Percentiles rank a stretch among this genome's conserved stretches.
These are phyloP conservation scores for Malacoraja senta DNA, from an alignment of 2,797 vertebrate species.

Conservation along the genomic window DNA sequence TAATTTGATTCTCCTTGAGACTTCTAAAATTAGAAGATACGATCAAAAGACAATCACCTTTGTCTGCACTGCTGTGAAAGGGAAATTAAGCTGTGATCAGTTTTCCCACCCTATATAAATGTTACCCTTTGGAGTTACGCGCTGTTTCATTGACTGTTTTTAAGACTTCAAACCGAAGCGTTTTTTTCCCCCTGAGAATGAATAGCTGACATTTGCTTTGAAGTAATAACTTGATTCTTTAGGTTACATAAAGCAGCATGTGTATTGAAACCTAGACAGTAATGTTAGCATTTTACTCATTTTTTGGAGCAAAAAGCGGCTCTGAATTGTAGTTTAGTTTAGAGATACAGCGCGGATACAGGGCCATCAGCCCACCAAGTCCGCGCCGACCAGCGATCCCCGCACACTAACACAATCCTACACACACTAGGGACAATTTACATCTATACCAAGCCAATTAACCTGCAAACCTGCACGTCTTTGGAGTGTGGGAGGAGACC, in stretches of 20 bases:
- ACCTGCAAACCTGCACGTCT: too few relatives aligned
- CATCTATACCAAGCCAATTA: too few relatives aligned
- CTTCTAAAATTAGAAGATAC: neutral
- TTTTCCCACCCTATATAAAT: neutral
- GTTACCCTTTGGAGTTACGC: neutral
- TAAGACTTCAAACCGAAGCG: neutral
- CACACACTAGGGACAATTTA: too few relatives aligned
- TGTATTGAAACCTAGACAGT: neutral
- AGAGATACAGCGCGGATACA: too few relatives aligned
- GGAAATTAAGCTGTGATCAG: neutral
- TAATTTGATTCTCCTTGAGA: neutral
- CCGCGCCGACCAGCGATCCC: too few relatives aligned
- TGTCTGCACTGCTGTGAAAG: too few relatives aligned
- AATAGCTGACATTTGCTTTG: slow-evolving; percentile 17
- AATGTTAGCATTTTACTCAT: neutral
- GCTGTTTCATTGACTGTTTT: neutral
- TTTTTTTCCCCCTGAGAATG: neutral
- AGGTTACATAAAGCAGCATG: neutral
- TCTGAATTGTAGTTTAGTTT: neutral
- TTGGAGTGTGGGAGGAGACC: too few relatives aligned
- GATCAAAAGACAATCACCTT: neutral
- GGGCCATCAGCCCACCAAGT: too few relatives aligned
- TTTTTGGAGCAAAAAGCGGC: neutral
- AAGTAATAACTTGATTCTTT: neutral
- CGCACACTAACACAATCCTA: too few relatives aligned